phyloP scores from a whole-genome alignment of 2,797 vertebrate species.

The Tadarida brasiliensis region DNA sequence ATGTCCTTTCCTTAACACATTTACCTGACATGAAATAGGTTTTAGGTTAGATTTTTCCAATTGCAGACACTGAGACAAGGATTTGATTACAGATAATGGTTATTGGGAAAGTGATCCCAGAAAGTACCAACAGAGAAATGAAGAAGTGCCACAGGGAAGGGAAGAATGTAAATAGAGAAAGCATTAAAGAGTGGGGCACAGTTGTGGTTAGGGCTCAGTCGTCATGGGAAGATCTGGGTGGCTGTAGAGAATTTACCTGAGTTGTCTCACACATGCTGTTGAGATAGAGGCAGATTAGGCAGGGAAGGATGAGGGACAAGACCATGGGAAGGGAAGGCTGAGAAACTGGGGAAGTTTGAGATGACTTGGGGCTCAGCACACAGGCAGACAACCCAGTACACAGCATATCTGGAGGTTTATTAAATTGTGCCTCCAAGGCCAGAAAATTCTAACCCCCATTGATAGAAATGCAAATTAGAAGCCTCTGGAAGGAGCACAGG shows the following conservation, averaged over 20 bases:
- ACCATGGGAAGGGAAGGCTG: too few species aligned
- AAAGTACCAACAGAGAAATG: not conserved
- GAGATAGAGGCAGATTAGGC: too few species aligned
- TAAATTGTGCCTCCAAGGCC: too few species aligned
- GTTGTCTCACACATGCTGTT: not conserved
- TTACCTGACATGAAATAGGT: not conserved
- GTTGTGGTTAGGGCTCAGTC: not conserved
- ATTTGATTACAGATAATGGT: not conserved
- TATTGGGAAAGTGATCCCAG: not conserved
- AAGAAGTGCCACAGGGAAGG: not conserved
- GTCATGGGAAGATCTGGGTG: not conserved
- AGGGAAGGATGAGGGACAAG: too few species aligned
- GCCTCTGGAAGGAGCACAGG: too few species aligned
- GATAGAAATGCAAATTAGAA: too few species aligned
- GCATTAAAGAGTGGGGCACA: not conserved
- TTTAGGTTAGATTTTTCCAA: not conserved
- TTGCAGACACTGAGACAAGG: not conserved
- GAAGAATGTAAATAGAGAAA: not conserved
- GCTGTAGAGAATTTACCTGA: not conserved
- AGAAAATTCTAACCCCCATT: too few species aligned
- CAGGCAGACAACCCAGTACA: too few species aligned
- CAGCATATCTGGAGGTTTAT: too few species aligned
- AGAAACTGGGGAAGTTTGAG: too few species aligned
- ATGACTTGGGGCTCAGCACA: too few species aligned
- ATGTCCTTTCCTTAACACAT: not conserved